These are phyloP conservation scores for Agelastica alni DNA, from an alignment of 2,888 invertebrate species.

Conservation along the genomic window DNA sequence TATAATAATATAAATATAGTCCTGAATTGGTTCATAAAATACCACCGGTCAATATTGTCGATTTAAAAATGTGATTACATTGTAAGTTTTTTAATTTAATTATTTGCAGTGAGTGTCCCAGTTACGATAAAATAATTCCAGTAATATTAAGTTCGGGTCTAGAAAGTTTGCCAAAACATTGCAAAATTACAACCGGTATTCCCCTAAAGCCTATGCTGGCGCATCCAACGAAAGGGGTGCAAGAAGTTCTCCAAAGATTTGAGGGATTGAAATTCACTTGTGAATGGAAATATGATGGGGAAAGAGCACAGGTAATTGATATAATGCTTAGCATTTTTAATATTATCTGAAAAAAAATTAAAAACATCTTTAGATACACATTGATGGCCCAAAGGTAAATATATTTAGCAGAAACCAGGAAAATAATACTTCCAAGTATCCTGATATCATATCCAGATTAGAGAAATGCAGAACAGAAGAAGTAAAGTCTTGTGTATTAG, in stretches of 20 bases:
- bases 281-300: constrained; percentile 99
- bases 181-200: constrained; percentile 87
- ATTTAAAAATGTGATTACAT: no score
- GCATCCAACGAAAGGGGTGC: constrained; percentile 93
- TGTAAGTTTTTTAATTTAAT: no score
- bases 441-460: constrained; percentile 84
- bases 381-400: constrained; percentile 70
- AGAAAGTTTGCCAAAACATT: constrained; percentile 72
- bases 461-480: constrained; percentile 59
- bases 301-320: constrained; percentile 86
- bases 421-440: constrained; percentile 92
- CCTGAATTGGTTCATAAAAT: no score
- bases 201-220: constrained; percentile 99
- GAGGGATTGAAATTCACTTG: constrained; percentile 86
- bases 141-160: constrained; percentile 79
- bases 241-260: constrained; percentile 79
- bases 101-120: constrained; percentile 91
- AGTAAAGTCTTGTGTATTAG: constrained; percentile 85
- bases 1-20: no score
- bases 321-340: no score
- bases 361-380: constrained; percentile 78
- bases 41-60: no score
- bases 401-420: constrained; percentile 97
- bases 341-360: no score
- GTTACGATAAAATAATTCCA: constrained; percentile 84